Evolutionary conservation across 2,797 vertebrate species (phyloP), one percentile per base, ranked within the genome.

Genomic region (Sarcoramphus papa): DNA sequence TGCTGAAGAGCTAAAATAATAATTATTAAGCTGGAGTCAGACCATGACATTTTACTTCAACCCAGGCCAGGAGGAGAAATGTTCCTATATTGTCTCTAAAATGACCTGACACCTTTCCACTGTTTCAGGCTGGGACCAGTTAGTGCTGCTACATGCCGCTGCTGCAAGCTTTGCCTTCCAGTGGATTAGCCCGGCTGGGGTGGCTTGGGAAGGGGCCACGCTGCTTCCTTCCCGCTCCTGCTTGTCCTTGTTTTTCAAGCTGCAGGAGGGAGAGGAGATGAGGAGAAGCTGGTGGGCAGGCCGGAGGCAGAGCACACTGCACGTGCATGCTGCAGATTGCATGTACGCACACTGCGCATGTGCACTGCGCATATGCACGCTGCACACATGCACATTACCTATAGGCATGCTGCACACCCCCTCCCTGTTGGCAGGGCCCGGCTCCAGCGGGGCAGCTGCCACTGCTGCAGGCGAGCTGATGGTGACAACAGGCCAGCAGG

Each of bases 371-470:
- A 0, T 6, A 8, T 1, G 13, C 40, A 33, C 7, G 2, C 22
- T 37, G 47, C 47, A 24, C 54, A 4, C 25, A 11, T 2, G 28
- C 50, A 19, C 16, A 1, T 15, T 18, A 28, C 19, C 28, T 6
- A 22, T 4, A 0, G 0, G 15, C 30, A 9, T 0, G 0, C 23
- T 24, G 35, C 14, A 3, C 30, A 17, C 5, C 45, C 14, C 15
- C 7, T 28, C 60, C 15, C 43, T 6, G 13, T 6, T 35, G n/a
- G 8, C n/a, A 53, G 24, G n/a, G 30, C 59, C 53, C 1, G 0
- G n/a, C 21, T 47, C 40, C 53, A 64, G 10, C 4, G 1, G 23
- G 14, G 37, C 6, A 17, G 19, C 24, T 77, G 72, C 43, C 57
- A 17, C 64, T 7, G 8, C 54, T 75, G 70, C 8, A 13, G 31